Evolutionary conservation across 2,113 vertebrate species (phyloP).

Genomic region (Andinoacara biseriatus): DNA sequence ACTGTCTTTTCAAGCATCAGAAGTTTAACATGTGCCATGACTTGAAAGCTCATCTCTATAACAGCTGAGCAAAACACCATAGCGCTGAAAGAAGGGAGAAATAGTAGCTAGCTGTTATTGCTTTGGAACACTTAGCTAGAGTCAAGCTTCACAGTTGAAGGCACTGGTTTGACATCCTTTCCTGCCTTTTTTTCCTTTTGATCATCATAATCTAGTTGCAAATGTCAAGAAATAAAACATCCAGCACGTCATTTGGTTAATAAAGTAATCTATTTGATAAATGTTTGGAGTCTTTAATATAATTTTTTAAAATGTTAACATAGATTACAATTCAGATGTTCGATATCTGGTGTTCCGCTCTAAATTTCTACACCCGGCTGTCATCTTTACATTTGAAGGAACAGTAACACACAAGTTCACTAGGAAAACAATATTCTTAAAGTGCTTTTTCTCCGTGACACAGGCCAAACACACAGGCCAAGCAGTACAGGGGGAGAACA

Average conservation of each 20-base stretch:
- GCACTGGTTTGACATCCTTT: background rate
- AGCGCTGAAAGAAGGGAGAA: rapidly evolving
- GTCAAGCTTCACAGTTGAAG: background rate
- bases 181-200: background rate
- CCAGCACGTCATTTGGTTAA: background rate
- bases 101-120: background rate
- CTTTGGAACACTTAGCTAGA: too few species aligned
- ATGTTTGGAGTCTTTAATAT: background rate
- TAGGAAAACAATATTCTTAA: background rate
- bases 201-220: background rate
- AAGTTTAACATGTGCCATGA: background rate
- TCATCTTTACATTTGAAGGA: background rate
- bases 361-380: background rate
- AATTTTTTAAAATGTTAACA: background rate
- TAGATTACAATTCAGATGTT: background rate
- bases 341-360: background rate
- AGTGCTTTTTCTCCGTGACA: background rate
- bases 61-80: background rate
- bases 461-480: background rate
- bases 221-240: background rate
- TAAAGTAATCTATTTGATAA: background rate
- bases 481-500: background rate
- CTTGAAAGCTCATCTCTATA: background rate
- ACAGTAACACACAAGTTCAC: background rate
- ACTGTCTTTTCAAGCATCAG: too few species aligned